phyloP scores from a whole-genome alignment of 2,113 vertebrate species.

The Phycodurus eques region DNA sequence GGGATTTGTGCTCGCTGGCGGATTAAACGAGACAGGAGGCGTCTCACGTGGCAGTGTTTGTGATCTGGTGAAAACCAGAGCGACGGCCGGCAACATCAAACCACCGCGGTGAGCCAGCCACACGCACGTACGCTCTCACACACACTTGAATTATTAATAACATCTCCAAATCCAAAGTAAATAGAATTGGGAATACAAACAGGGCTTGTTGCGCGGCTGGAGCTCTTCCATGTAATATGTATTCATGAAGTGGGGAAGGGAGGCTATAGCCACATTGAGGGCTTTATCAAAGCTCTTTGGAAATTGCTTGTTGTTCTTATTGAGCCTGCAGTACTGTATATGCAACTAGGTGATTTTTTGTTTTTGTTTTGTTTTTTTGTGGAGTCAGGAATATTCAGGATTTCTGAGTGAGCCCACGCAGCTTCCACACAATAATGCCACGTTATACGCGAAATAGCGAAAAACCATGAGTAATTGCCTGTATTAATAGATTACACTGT shows the following conservation, averaged over 20 bases:
- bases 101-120: conserved; percentile 22
- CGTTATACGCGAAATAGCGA: no score
- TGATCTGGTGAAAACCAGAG: neutral
- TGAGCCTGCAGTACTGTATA: conserved; percentile 16
- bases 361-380: conserved; percentile 26
- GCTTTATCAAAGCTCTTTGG: conserved; percentile 38
- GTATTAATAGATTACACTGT: no score
- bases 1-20: neutral
- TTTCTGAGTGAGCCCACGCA: conserved; percentile 10
- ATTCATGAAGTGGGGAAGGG: conserved; percentile 68
- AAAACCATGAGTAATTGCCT: no score
- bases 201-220: conserved; percentile 43
- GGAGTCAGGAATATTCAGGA: conserved; percentile 37
- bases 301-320: conserved; percentile 48
- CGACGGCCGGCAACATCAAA: conserved; percentile 32
- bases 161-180: conserved; percentile 51
- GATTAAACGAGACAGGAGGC: neutral
- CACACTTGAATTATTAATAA: conserved; percentile 54
- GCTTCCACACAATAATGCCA: neutral
- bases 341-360: neutral
- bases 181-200: conserved; percentile 55
- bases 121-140: no score
- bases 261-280: conserved; percentile 24
- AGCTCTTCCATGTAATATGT: conserved; percentile 63
- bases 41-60: neutral